Conservation (phyloP, 2,113 vertebrate genomes). For the Oreotrochilus melanogaster region DNA sequence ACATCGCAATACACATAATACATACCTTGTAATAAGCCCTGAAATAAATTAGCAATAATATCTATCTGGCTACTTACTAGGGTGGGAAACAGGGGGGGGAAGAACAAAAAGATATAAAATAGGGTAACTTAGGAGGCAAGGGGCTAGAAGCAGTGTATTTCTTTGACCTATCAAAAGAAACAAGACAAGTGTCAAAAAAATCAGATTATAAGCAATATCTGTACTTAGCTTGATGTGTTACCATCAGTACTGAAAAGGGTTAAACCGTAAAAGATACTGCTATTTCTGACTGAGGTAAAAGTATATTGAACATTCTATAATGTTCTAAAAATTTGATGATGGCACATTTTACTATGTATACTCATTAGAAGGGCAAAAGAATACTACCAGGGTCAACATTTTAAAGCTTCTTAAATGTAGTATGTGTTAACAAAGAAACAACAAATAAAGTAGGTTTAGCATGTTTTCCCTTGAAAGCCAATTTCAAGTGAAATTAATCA, state of each 20-base stretch:
- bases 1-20: neutral
- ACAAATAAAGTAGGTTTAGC: conserved; percentile 55
- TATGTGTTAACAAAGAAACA: conserved; percentile 12
- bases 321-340: neutral
- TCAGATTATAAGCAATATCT: neutral
- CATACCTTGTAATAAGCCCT: neutral
- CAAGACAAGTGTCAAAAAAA: neutral
- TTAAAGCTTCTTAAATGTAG: conserved; percentile 6
- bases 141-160: neutral
- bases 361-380: conserved; percentile 16
- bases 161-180: neutral
- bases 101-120: neutral
- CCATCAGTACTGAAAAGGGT: neutral
- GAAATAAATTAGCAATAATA: neutral
- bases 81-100: neutral
- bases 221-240: neutral
- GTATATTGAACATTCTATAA: neutral
- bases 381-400: conserved; percentile 11
- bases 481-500: conserved; percentile 72
- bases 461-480: conserved; percentile 68
- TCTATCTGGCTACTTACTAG: neutral
- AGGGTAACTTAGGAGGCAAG: neutral
- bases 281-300: neutral
- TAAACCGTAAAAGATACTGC: neutral
- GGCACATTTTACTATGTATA: neutral